Evolutionary conservation across 2,113 vertebrate species (phyloP).

Genomic region (Paradisaea rubra): DNA sequence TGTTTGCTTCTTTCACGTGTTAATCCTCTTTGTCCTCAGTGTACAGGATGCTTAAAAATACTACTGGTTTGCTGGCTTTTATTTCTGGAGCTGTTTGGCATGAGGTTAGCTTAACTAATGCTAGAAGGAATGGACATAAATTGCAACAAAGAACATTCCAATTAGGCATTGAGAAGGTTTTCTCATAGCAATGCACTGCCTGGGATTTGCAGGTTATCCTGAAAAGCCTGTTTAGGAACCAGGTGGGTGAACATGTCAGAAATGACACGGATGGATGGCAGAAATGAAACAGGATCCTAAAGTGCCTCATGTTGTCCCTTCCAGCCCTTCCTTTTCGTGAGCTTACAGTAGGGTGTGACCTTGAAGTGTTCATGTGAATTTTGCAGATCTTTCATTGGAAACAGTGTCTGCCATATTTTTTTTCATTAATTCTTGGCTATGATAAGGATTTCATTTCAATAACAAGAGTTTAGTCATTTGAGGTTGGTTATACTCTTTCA

Average conservation of each 20-base stretch:
- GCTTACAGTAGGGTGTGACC: not conserved
- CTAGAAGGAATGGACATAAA: not conserved
- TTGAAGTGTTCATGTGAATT: not conserved
- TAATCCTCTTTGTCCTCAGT: not conserved
- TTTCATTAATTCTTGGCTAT: not conserved
- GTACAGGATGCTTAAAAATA: not conserved
- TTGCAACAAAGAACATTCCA: not conserved
- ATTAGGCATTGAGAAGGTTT: not conserved
- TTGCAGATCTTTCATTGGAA: not conserved
- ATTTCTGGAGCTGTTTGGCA: not conserved
- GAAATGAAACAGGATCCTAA: not conserved
- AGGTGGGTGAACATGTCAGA: not conserved
- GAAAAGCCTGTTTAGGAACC: not conserved
- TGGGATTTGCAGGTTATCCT: not conserved
- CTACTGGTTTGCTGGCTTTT: not conserved
- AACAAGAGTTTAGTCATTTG: not conserved
- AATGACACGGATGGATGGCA: not conserved
- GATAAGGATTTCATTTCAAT: not conserved
- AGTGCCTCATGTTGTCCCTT: not conserved
- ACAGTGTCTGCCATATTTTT: not conserved
- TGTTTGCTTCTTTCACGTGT: not conserved
- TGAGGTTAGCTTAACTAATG: not conserved
- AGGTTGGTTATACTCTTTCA: not conserved
- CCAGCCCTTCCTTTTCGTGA: not conserved
- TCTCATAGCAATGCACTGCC: not conserved